phyloP scores from a whole-genome alignment of 2,797 vertebrate species.

The Heteromormyrus szaboi region DNA sequence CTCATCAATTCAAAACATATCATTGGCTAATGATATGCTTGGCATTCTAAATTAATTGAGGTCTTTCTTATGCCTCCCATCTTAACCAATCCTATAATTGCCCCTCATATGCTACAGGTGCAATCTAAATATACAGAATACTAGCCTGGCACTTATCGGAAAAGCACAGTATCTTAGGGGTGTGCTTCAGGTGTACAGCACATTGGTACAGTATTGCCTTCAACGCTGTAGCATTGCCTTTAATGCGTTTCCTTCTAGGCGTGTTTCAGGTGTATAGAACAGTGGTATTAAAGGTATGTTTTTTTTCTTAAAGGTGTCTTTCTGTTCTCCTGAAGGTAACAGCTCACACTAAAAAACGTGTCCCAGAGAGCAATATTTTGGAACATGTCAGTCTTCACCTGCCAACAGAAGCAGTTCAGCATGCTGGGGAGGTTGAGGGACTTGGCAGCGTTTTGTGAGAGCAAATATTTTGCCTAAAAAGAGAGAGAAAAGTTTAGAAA shows the following conservation, averaged over 20 bases:
- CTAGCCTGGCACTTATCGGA: not conserved
- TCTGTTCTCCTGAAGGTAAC: not conserved
- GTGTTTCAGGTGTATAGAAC: not conserved
- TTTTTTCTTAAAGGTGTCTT: not conserved
- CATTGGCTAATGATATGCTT: not conserved
- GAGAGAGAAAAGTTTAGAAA: not conserved
- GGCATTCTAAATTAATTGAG: not conserved
- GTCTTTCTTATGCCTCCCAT: not conserved
- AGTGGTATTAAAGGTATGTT: not conserved
- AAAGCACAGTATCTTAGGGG: not conserved
- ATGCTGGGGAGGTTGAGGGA: not conserved
- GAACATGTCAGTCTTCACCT: not conserved
- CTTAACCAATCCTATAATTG: not conserved
- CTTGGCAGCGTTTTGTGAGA: not conserved
- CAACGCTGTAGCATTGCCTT: not conserved
- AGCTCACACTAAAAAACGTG: not conserved
- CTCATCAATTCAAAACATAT: not conserved
- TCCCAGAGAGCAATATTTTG: conserved; percentile 6
- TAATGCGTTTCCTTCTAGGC: not conserved
- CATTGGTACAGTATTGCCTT: not conserved
- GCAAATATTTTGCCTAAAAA: conserved; percentile 8
- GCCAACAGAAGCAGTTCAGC: conserved; percentile 16
- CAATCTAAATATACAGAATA: not conserved
- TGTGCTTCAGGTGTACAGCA: not conserved
- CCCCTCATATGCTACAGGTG: not conserved